phyloP scores from a whole-genome alignment of 2,797 vertebrate genomes.

The Botia kubotai region DNA sequence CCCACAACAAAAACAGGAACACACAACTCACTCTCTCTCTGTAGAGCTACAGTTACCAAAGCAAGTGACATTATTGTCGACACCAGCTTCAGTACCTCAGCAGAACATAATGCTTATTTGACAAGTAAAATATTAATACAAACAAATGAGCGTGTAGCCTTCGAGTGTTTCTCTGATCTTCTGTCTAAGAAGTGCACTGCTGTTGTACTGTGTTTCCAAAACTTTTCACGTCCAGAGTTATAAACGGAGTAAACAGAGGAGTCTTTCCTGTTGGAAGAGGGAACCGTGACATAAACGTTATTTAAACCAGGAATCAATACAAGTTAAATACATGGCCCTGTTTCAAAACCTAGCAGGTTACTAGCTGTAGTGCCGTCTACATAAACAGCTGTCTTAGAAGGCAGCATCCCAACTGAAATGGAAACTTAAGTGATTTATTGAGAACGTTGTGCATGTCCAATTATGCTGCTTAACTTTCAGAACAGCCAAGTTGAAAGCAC shows the following conservation, averaged over 20 bases:
- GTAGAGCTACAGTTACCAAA: no score
- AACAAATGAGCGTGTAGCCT: no score
- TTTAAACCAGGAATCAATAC: background rate
- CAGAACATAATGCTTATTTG: no score
- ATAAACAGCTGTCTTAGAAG: background rate
- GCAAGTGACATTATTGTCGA: background rate
- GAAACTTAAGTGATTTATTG: background rate
- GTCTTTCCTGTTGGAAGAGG: no score
- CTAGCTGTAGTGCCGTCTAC: background rate
- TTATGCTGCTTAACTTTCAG: background rate
- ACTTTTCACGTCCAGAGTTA: no score
- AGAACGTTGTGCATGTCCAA: background rate
- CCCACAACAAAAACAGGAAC: conserved; percentile 38
- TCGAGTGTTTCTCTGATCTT: no score
- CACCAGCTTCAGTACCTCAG: no score
- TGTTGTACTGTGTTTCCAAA: no score
- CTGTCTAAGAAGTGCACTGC: no score
- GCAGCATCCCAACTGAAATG: background rate
- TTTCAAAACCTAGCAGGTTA: background rate
- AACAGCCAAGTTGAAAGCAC: background rate
- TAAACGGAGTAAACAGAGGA: no score
- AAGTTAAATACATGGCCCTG: background rate
- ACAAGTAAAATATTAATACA: no score
- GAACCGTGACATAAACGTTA: background rate
- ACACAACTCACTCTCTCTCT: conserved; percentile 5